Evolutionary conservation across 2,113 vertebrate species (phyloP).

Genomic region (Microcebus griseorufus): DNA sequence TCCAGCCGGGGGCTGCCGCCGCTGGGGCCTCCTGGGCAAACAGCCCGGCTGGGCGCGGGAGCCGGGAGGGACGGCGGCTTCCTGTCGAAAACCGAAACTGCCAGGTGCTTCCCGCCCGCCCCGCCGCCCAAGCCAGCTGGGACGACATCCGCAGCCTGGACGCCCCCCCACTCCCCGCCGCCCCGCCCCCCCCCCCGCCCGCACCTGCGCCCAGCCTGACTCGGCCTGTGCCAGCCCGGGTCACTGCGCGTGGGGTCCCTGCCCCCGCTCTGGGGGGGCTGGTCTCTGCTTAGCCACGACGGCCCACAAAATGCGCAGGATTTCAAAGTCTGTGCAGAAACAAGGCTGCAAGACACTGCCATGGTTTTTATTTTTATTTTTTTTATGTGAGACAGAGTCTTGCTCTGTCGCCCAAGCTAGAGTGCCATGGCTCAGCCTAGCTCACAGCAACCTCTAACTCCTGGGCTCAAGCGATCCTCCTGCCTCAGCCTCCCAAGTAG

Average conservation of each 20-base stretch:
- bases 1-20: background rate
- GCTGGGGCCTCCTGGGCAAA: background rate
- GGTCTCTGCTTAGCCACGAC: fast-evolving
- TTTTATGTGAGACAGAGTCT: too few species aligned
- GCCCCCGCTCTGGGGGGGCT: background rate
- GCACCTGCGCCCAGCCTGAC: background rate
- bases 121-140: conserved; percentile 4
- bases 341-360: background rate
- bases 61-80: background rate
- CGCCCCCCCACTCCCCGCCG: background rate
- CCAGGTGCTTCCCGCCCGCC: conserved; percentile 66
- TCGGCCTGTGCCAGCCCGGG: too few species aligned
- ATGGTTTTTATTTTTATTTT: too few species aligned
- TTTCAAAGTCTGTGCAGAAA: background rate
- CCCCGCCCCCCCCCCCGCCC: background rate
- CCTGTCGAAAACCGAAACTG: conserved; percentile 64
- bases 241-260: too few species aligned
- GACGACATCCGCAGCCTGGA: background rate
- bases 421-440: too few species aligned
- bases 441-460: too few species aligned
- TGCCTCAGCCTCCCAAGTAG: too few species aligned
- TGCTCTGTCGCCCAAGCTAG: too few species aligned
- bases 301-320: fast-evolving
- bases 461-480: too few species aligned
- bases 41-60: background rate